Percentiles rank a stretch among this genome's conserved stretches.
These are phyloP conservation scores for Sweltsa coloradensis DNA, from an alignment of 1,140 invertebrate genomes.

Conservation along the genomic window DNA sequence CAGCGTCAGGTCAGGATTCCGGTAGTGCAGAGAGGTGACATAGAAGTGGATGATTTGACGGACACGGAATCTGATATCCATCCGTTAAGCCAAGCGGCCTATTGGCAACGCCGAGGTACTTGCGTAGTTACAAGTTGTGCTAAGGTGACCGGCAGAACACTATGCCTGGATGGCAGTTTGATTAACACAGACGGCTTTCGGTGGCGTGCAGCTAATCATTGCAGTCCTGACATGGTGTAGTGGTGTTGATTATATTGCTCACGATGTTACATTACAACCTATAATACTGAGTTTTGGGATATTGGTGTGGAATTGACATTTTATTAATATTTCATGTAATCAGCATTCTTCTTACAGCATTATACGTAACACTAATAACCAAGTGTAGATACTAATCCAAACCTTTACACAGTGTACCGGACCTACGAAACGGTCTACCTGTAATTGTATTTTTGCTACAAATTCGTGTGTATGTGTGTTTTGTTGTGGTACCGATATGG, in stretches of 20 bases:
- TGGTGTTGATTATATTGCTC: neutral
- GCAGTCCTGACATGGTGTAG: conserved; percentile 1
- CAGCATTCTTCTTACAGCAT: too few species aligned
- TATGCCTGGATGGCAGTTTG: neutral
- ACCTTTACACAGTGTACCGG: too few species aligned
- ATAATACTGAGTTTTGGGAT: too few species aligned
- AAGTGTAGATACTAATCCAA: too few species aligned
- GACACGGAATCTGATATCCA: conserved; percentile 4
- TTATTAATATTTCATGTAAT: too few species aligned
- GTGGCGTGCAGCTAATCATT: neutral
- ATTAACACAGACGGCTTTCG: neutral
- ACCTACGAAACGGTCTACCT: too few species aligned
- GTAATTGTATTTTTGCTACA: too few species aligned
- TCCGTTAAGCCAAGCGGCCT: conserved; percentile 8
- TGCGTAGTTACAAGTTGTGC: neutral
- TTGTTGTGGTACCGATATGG: too few species aligned
- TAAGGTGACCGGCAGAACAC: neutral
- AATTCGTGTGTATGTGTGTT: too few species aligned
- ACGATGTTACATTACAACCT: neutral
- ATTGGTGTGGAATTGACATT: too few species aligned
- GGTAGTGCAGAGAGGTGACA: neutral
- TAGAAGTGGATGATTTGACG: neutral
- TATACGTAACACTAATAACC: too few species aligned
- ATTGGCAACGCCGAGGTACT: neutral
- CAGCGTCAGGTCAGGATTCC: neutral